Evolutionary conservation across 2,797 vertebrate species (phyloP).

Genomic region (Sebastes cheni): DNA sequence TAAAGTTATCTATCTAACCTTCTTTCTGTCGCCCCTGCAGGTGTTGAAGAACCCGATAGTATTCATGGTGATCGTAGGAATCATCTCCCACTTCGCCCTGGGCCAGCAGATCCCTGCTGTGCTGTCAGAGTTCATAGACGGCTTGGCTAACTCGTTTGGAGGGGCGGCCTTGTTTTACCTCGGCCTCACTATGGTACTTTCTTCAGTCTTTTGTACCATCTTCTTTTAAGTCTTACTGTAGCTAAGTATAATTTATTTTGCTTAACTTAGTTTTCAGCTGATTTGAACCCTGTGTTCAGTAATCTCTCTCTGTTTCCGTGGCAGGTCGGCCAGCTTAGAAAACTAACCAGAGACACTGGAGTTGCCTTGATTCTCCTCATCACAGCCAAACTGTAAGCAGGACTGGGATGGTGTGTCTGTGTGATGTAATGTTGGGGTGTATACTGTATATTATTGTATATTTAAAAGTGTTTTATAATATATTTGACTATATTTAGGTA

Average conservation of each 20-base stretch:
- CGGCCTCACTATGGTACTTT: constrained; percentile 92
- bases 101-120: constrained; percentile 89
- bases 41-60: constrained; percentile 97
- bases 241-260: background rate
- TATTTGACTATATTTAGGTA: background rate
- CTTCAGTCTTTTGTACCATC: background rate
- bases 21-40: constrained; percentile 30
- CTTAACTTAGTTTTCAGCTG: background rate
- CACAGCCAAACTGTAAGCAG: constrained; percentile 97
- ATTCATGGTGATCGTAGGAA: constrained; percentile 96
- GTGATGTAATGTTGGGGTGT: no score
- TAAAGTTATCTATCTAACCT: accelerated
- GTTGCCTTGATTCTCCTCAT: constrained; percentile 95
- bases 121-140: constrained; percentile 92
- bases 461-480: background rate
- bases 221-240: background rate
- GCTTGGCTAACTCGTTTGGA: constrained; percentile 93
- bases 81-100: constrained; percentile 92
- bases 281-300: background rate
- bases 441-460: background rate
- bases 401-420: background rate
- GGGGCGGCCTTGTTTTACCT: constrained; percentile 96
- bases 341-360: constrained; percentile 90
- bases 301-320: background rate
- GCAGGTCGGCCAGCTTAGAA: constrained; percentile 87